Base-by-base conservation (phyloP, 2,888 invertebrate species). In the Eudasyphora cyanicolor region DNA sequence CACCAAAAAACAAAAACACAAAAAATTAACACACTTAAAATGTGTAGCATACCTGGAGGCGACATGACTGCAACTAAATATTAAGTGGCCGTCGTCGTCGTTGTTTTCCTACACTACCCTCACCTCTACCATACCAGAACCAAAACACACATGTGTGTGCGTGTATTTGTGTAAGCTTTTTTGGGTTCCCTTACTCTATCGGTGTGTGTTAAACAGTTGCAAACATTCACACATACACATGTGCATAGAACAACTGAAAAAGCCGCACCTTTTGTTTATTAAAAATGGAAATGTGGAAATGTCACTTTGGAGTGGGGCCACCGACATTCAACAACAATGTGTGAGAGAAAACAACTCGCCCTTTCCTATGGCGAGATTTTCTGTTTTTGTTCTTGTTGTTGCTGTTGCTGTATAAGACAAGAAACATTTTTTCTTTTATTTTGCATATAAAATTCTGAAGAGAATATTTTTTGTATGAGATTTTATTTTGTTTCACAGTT, bases 31-130 rank as follows among this genome's bases (percentile, higher is more conserved):
- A 81, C 76, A 81, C 67, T 81, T 81, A 17, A 73, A 60, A 71
- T 77, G 78, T 79, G 81, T 76, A 81, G 84, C 84, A 84, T 81
- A 73, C 67, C 81, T 81, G 38, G 12, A 84, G 84, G 84, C 81
- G 10, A 0, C 29, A 60, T 10, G 35, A 70, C 64, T 71, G 78
- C 81, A 84, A 60, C 70, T 73, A 32, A 70, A 70, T 51, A 51
- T 74, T 70, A 35, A 80, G 74, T 74, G 49, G 60, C 64, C 27
- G 45, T 62, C 60, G 49, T 27, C 45, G 45, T 49, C 10, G n/a
- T 38, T 38, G 73, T 70, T 82, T n/a, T n/a, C n/a, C n/a, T n/a
- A 1, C 45, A 45, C n/a, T 38, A 38, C 2, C 38, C 38, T n/a
- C n/a, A n/a, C 38, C 38, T 38, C 10, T 8, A 38, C 38, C 38